These are phyloP conservation scores for Strix aluco DNA, from an alignment of 2,113 vertebrate species.

Conservation along the genomic window DNA sequence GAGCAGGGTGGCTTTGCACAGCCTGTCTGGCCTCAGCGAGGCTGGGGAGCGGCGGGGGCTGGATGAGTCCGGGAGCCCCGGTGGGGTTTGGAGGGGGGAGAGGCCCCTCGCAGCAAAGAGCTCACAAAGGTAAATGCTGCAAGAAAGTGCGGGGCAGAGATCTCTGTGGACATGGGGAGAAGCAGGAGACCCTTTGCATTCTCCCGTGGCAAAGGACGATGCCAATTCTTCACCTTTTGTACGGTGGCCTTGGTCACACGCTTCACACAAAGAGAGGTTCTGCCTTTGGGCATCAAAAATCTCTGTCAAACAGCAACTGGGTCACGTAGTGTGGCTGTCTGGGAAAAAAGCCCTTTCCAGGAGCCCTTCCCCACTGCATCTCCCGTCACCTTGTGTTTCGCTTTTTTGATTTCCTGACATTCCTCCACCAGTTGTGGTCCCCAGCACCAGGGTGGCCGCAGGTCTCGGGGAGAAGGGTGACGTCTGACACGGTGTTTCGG, in stretches of 20 bases:
- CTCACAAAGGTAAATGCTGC: background rate
- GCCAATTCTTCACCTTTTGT: too few relatives aligned
- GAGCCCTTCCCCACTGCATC: too few relatives aligned
- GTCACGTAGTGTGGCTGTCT: fast-evolving
- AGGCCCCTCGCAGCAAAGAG: background rate
- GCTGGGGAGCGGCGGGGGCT: background rate
- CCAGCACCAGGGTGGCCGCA: fast-evolving
- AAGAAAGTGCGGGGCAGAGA: fast-evolving
- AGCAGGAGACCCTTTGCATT: background rate
- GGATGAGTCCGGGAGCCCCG: background rate
- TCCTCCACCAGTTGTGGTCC: too few relatives aligned
- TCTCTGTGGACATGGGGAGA: background rate
- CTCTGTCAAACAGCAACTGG: fast-evolving
- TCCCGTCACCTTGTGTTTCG: background rate
- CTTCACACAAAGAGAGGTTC: background rate
- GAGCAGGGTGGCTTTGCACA: too few relatives aligned
- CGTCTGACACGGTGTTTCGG: fast-evolving
- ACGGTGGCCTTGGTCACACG: too few relatives aligned
- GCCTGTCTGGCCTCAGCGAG: background rate
- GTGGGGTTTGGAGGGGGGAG: background rate
- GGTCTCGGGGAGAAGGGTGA: background rate
- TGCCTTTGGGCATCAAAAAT: too few relatives aligned
- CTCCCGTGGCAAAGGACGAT: background rate
- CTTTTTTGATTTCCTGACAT: too few relatives aligned
- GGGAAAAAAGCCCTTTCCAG: fast-evolving